Evolutionary conservation across 2,797 vertebrate species (phyloP), one percentile per base, ranked within the genome.

Genomic region (Hyperoplus lanceolatus): DNA sequence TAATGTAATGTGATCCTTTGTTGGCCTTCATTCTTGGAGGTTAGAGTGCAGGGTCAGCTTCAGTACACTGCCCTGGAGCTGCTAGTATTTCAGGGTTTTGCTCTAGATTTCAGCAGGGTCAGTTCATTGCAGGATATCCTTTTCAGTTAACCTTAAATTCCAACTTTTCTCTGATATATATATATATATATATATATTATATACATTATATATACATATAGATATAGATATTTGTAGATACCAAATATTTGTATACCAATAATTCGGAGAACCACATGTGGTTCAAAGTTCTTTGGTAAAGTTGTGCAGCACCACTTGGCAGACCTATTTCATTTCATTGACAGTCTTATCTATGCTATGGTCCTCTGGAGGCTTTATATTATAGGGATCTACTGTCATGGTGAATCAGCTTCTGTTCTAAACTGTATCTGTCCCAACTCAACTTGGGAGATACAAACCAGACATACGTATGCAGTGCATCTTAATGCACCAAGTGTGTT

Each of bases 401-500:
- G 50, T 64, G 14, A 85, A 85, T 82, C 63, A 81, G 68, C 70
- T 63, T 64, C 60, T 83, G 55, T 61, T 82, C n/a, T 70, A 65
- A 83, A 84, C 63, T 66, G 15, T 29, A 49, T 43, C 49, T 81
- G 51, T 74, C 57, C 45, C 21, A 74, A 16, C 11, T 43, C 45
- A 66, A 70, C 54, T 77, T 38, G 21, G 49, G 13, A 70, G 73
- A 91, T 45, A 71, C 41, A 86, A 83, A 81, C 56, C 83, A 92
- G 80, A 80, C 59, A 14, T 9, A 29, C 3, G 3, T 29, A 29
- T 29, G 18, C 29, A 51, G 55, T 18, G 41, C 10, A 67, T 79
- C 70, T 70, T 54, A 79, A 68, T 51, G 16, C 71, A 75, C 59
- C 38, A 58, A 85, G 29, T 85, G 45, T 70, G 60, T 65, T 79